Base-by-base conservation (phyloP, 2,888 invertebrate genomes). In the Hyalella azteca region DNA sequence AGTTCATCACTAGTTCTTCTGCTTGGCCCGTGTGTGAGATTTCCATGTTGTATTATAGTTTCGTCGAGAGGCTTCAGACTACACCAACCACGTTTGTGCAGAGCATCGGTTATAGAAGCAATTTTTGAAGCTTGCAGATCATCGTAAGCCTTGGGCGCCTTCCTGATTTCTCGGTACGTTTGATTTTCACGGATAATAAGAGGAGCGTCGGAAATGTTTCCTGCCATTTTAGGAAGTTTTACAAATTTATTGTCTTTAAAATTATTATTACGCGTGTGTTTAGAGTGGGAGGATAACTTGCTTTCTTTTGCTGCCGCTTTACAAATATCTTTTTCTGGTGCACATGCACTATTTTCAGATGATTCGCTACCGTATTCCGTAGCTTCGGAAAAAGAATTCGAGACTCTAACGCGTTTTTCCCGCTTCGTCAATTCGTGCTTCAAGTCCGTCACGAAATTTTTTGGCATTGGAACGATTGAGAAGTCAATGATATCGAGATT, bases 401-500 rank as follows among this genome's bases (percentile, higher is more conserved):
- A 54, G 9, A 13, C 54, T 54, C 36, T 36, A 15, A 29, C 32
- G 36, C 36, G 66, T n/a, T 66, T 36, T 19, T 36, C 66, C n/a
- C 66, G 22, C 19, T 66, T 66, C n/a, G 66, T 66, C 22, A 66
- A 36, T 15, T 66, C 66, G 0, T n/a, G 36, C 36, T 66, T 66
- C 66, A 66, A 66, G 36, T 66, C 66, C 15, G 66, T 36, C 66
- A 66, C 66, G 19, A 66, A 66, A 66, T 66, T 66, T 36, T 36
- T 66, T 13, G 66, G 66, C 32, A 66, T 36, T 36, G 36, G 29
- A 19, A 66, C 66, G 5, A 13, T 5, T 29, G 66, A 39, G 7
- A 7, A 36, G 15, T 29, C 36, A 19, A 7, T n/a, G 9, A n/a
- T 5, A n/a, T 15, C 66, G 2, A 19, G 13, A 19, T 36, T 66